Base-by-base conservation (phyloP, 2,113 vertebrate genomes). In the Trinectes maculatus region DNA sequence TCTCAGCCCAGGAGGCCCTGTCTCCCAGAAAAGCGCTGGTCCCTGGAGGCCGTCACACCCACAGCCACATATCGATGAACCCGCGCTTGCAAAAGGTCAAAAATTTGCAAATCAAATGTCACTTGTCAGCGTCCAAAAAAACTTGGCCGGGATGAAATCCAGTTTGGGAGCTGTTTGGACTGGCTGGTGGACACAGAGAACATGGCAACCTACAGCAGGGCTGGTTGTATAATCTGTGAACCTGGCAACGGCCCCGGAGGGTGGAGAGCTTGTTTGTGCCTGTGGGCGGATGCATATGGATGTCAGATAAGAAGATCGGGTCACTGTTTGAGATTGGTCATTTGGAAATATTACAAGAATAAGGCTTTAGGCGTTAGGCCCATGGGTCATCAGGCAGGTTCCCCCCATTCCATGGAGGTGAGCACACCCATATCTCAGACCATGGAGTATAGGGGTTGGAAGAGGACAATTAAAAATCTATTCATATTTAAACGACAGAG, bases 41-140 rank as follows among this genome's bases (percentile, higher is more conserved):
- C 61, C 65, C 61, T 21, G 63, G 1, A 24, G 71, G 72, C 39
- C 1, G 5, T 4, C 48, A 19, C 58, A 26, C 51, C 37, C 47
- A 42, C 29, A 10, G 46, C 36, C 64, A 43, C 52, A 56, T 61
- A 49, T 49, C 60, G 56, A 71, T 74, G 60, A 56, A 73, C 31
- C 55, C 5, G 8, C 43, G 21, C n/a, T 58, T 16, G 29, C 34
- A 68, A 79, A 80, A 83, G 60, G 65, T 85, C 71, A 73, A 16
- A 71, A 22, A 29, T 59, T 19, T 57, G 34, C 62, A 80, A 83
- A 72, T 39, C 68, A 76, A 77, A 85, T 83, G 73, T 71, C 67
- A 77, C 21, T 53, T 47, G 40, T 73, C 16, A 46, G 76, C 60
- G 44, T 53, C 29, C 43, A 62, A 29, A 55, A 25, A 28, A 36